These are phyloP conservation scores for Myotis myotis DNA, from an alignment of 2,797 vertebrate genomes.

Conservation along the genomic window DNA sequence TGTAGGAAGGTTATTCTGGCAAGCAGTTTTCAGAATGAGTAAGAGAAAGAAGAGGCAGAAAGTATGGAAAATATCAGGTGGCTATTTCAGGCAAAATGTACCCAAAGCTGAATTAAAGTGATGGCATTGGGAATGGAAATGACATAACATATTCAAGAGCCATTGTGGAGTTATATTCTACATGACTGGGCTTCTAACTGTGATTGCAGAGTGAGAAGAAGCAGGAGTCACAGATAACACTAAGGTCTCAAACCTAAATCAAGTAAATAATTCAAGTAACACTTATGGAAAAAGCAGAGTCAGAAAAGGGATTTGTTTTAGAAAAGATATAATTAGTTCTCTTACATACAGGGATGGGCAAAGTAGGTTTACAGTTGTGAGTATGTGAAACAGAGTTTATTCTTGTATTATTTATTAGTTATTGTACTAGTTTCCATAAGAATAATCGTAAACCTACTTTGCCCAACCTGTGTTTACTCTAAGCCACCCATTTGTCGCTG, in stretches of 20 bases:
- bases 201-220: background rate
- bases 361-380: background rate
- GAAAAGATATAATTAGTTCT: background rate
- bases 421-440: background rate
- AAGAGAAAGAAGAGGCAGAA: slow-evolving; percentile 24
- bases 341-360: background rate
- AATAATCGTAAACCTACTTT: background rate
- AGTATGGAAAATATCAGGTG: slow-evolving; percentile 16
- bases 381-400: background rate
- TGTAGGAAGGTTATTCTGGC: slow-evolving; percentile 54
- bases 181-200: background rate
- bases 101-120: slow-evolving; percentile 26
- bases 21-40: slow-evolving; percentile 3
- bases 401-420: background rate
- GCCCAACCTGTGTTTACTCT: background rate
- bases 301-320: background rate
- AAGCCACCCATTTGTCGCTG: background rate
- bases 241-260: background rate
- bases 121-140: background rate
- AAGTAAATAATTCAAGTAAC: background rate
- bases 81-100: slow-evolving; percentile 57
- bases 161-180: background rate
- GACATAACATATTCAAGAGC: background rate
- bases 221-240: background rate
- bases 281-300: background rate